A percentile compares a stretch with the other conserved stretches of the same genome.
These are phyloP conservation scores for Echiichthys vipera DNA, from an alignment of 2,797 vertebrate genomes.

Conservation along the genomic window DNA sequence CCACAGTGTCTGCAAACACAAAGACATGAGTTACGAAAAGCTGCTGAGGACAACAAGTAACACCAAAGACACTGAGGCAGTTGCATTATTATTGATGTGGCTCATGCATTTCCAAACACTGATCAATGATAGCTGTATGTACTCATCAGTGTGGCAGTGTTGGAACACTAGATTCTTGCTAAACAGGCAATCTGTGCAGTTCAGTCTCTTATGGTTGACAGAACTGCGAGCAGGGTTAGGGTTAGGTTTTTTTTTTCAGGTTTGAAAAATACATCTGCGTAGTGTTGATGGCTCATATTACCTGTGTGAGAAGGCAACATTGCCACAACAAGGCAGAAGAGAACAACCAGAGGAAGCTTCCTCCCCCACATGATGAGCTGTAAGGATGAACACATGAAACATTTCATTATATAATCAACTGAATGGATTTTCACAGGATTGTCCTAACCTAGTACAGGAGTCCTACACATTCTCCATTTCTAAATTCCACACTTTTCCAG, in stretches of 20 bases:
- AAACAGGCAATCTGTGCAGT: not conserved
- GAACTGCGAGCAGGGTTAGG: not conserved
- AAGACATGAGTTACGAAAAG: not conserved
- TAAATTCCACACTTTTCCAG: too few species aligned
- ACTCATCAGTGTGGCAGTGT: not conserved
- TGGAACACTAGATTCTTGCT: not conserved
- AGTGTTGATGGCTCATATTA: slow-evolving; percentile 55
- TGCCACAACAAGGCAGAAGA: slow-evolving; percentile 77
- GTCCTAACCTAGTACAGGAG: too few species aligned
- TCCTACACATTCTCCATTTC: not conserved
- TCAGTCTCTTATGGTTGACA: not conserved
- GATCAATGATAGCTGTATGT: not conserved
- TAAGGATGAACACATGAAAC: slow-evolving; percentile 20
- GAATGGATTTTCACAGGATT: not conserved
- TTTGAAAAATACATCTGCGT: not conserved
- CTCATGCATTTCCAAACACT: not conserved
- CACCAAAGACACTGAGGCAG: not conserved
- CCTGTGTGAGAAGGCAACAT: slow-evolving; percentile 80
- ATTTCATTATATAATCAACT: not conserved
- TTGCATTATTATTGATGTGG: not conserved
- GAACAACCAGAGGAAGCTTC: slow-evolving; percentile 55
- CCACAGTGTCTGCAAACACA: slow-evolving; percentile 82
- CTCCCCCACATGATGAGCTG: slow-evolving; percentile 80
- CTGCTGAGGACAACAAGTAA: too few species aligned
- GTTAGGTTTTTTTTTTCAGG: too few species aligned